Conservation (phyloP, 2,888 invertebrate genomes). For the Yponomeuta evonymella region DNA sequence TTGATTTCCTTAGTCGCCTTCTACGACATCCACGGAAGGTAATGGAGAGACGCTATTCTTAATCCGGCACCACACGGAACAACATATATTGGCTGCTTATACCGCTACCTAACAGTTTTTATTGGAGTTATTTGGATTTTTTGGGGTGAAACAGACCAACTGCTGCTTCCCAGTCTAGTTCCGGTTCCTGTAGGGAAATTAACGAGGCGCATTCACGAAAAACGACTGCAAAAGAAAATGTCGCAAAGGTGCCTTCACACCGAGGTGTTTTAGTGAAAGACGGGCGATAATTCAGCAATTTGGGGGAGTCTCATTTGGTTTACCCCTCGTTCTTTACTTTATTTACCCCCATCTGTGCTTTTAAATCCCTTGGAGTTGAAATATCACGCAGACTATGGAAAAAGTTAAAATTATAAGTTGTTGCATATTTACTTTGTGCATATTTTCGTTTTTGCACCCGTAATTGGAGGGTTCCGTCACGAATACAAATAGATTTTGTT, state of each 20-base stretch:
- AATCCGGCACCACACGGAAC: no score
- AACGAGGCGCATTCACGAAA: slow-evolving; percentile 37
- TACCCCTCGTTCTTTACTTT: background rate
- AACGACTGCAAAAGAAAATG: slow-evolving; percentile 10
- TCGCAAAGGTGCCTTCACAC: background rate
- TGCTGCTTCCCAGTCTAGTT: slow-evolving; percentile 19
- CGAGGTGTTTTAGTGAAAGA: background rate
- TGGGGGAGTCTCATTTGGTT: background rate
- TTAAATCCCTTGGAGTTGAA: background rate
- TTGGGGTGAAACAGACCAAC: background rate
- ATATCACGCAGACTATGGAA: background rate
- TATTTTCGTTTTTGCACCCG: no score
- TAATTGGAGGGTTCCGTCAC: no score
- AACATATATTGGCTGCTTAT: no score
- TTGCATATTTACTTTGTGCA: background rate
- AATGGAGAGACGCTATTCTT: no score
- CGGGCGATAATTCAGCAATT: background rate
- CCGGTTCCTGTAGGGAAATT: slow-evolving; percentile 33
- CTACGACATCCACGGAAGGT: no score
- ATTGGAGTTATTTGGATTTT: no score
- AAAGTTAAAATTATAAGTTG: background rate
- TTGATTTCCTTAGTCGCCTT: no score
- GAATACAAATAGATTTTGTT: no score
- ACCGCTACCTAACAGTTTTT: no score
- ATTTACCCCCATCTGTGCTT: background rate